Percentiles rank a stretch among this genome's conserved stretches.
Evolutionary conservation across 2,888 invertebrate genomes (phyloP).

Genomic region (Drosophila nigritarsus): DNA sequence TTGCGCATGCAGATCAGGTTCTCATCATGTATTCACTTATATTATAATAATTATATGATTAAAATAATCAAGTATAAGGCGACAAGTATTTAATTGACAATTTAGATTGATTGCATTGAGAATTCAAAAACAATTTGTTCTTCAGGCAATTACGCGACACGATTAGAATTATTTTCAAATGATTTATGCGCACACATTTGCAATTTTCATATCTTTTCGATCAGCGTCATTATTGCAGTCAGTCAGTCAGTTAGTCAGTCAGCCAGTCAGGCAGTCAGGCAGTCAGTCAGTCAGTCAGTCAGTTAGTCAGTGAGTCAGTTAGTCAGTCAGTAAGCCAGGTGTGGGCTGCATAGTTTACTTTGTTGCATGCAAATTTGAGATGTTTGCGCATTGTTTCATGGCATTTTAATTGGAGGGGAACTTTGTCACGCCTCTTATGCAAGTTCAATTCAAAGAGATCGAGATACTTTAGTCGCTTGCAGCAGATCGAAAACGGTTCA

Average conservation of each 20-base stretch:
- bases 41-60: not conserved
- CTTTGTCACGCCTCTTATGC: conserved; percentile 11
- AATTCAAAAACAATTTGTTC: conserved; percentile 56
- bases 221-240: conserved; percentile 21
- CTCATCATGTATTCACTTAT: not conserved
- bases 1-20: conserved; percentile 16
- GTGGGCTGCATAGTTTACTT: conserved; percentile 28
- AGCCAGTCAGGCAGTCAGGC: not conserved
- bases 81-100: conserved; percentile 11
- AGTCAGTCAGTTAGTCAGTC: conserved; percentile 1
- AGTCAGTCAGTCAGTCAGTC: not conserved
- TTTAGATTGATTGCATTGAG: conserved; percentile 5
- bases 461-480: not conserved
- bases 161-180: conserved; percentile 42
- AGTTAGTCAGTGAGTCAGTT: not conserved
- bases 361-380: conserved; percentile 4
- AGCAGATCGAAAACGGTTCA: conserved; percentile 11
- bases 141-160: conserved; percentile 51
- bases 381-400: not conserved
- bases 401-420: conserved; percentile 35
- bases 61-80: not conserved
- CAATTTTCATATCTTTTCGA: conserved; percentile 30
- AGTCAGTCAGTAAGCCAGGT: conserved; percentile 3
- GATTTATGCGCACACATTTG: conserved; percentile 63
- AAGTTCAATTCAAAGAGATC: not conserved